These are phyloP conservation scores for Trimorus sp. DNA, from an alignment of 2,888 invertebrate genomes.

Conservation along the genomic window DNA sequence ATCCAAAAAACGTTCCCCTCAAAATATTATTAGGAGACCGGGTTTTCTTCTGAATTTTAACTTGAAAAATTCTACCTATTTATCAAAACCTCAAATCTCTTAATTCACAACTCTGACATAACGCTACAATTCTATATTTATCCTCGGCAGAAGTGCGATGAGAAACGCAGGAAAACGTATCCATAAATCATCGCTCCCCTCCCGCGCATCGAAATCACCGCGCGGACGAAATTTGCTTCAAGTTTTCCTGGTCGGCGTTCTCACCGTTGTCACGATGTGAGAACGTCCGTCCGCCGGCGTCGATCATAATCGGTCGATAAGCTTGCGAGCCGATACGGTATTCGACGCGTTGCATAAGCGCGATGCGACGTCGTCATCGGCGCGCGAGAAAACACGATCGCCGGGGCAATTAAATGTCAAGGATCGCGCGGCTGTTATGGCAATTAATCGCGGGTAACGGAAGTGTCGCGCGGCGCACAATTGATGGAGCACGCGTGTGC, in stretches of 20 bases:
- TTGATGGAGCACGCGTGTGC: constrained; percentile 50
- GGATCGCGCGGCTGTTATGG: constrained; percentile 65
- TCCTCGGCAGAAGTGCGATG: too few relatives aligned
- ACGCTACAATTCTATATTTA: too few relatives aligned
- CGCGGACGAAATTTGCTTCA: neutral
- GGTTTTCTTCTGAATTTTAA: too few relatives aligned
- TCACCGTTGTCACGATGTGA: constrained; percentile 13
- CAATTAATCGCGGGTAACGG: constrained; percentile 71
- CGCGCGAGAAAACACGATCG: constrained; percentile 7
- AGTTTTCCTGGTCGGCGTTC: constrained; percentile 16
- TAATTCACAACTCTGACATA: too few relatives aligned
- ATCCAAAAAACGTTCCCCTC: too few relatives aligned
- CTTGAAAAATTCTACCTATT: too few relatives aligned
- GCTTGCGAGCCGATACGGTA: constrained; percentile 17
- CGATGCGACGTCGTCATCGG: neutral
- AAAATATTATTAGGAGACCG: too few relatives aligned
- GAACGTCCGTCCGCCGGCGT: constrained; percentile 16
- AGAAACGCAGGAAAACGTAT: neutral
- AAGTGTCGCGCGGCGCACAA: constrained; percentile 50
- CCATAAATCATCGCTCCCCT: constrained; percentile 9
- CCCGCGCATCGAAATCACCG: neutral
- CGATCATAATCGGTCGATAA: constrained; percentile 19
- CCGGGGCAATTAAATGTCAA: constrained; percentile 69
- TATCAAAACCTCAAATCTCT: too few relatives aligned
- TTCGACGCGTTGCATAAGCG: constrained; percentile 34